phyloP scores from a whole-genome alignment of 2,113 vertebrate genomes.

The Noctilio leporinus region DNA sequence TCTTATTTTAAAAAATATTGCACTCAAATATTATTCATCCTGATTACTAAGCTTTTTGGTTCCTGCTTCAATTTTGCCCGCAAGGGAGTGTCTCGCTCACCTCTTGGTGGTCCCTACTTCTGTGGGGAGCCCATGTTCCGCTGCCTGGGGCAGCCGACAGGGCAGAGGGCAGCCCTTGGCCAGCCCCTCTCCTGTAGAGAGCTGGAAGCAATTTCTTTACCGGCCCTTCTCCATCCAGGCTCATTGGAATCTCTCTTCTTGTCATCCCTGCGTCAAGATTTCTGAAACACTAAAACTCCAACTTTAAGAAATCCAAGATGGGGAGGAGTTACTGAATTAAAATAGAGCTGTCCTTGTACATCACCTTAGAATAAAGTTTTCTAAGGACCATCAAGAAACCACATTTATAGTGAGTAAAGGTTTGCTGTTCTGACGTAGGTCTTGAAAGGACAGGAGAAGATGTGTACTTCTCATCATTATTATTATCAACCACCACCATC shows the following conservation, averaged over 20 bases:
- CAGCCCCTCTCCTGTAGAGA: fast-evolving
- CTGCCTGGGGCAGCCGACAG: not conserved
- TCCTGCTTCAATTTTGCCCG: not conserved
- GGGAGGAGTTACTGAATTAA: not conserved
- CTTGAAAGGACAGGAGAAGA: not conserved
- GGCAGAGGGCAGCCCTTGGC: fast-evolving
- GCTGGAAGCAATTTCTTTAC: not conserved
- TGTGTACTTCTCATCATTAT: not conserved
- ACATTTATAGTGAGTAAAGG: not conserved
- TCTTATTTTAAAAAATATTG: not conserved
- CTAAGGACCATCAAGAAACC: not conserved
- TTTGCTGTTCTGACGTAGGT: not conserved
- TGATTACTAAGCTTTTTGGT: not conserved
- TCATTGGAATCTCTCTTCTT: not conserved
- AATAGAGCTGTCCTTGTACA: not conserved
- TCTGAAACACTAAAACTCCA: not conserved
- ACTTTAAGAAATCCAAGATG: not conserved
- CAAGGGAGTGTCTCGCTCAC: not conserved
- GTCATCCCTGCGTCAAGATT: not conserved
- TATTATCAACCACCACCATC: not conserved
- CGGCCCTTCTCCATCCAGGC: not conserved
- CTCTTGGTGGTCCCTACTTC: not conserved
- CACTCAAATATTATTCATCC: not conserved
- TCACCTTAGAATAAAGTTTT: not conserved
- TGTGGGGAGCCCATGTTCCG: not conserved